phyloP scores from a whole-genome alignment of 2,888 invertebrate species.

The Rhamnusium bicolor region DNA sequence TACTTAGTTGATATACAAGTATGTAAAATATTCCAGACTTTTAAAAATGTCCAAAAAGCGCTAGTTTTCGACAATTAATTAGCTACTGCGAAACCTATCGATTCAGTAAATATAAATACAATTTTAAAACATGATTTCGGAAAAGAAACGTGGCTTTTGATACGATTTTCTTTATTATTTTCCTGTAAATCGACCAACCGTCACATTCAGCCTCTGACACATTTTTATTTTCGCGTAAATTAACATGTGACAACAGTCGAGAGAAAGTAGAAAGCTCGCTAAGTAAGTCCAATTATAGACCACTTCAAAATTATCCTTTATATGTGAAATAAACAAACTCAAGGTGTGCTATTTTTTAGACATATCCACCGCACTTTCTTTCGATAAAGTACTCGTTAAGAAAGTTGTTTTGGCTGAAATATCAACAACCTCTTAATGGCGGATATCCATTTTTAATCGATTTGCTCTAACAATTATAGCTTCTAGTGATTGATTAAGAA shows the following conservation, averaged over 20 bases:
- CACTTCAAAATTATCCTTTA: neutral
- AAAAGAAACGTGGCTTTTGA: too few relatives aligned
- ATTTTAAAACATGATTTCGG: too few relatives aligned
- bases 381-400: constrained; percentile 7
- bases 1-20: too few relatives aligned
- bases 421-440: constrained; percentile 15
- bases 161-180: neutral
- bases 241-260: neutral
- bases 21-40: too few relatives aligned
- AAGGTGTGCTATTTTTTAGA: neutral
- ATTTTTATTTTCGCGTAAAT: constrained; percentile 5
- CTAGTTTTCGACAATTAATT: too few relatives aligned
- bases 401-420: neutral
- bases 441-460: constrained; percentile 4
- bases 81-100: too few relatives aligned
- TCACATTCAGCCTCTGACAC: neutral
- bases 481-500: neutral
- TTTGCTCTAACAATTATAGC: constrained; percentile 1
- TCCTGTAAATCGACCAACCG: neutral
- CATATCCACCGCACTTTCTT: constrained; percentile 2
- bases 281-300: constrained; percentile 2
- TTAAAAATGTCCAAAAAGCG: too few relatives aligned
- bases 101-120: too few relatives aligned
- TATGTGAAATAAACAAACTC: neutral
- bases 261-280: constrained; percentile 16